Evolutionary conservation across 2,888 invertebrate genomes (phyloP).

Genomic region (Acanthosepion lycidas): DNA sequence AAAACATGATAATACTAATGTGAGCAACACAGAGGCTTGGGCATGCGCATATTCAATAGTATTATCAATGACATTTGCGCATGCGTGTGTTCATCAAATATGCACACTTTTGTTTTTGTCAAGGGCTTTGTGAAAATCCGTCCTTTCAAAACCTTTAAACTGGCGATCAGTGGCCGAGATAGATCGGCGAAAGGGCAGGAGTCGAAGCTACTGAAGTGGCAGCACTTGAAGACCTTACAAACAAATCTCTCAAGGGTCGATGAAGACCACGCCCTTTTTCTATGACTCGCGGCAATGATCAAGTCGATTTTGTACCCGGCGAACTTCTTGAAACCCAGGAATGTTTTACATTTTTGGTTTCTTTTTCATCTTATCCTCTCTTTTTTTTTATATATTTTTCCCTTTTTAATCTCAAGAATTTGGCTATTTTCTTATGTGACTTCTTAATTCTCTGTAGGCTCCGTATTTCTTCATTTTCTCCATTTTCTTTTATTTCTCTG

Average conservation of each 20-base stretch:
- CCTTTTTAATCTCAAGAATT: no score
- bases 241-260: not conserved
- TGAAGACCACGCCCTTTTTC: not conserved
- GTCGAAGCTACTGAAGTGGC: not conserved
- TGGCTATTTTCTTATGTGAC: no score
- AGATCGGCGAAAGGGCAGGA: not conserved
- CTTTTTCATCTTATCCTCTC: no score
- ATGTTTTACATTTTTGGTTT: no score
- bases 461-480: no score
- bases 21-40: no score
- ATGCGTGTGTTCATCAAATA: not conserved
- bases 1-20: no score
- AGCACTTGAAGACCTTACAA: constrained; percentile 2
- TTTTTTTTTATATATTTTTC: no score
- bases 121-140: not conserved
- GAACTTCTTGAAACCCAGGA: not conserved
- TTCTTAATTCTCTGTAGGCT: no score
- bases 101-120: not conserved
- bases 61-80: not conserved
- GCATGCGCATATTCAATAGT: no score
- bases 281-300: not conserved
- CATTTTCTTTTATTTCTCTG: no score
- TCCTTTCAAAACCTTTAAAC: not conserved
- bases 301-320: not conserved
- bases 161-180: constrained; percentile 6